phyloP scores from a whole-genome alignment of 1,140 invertebrate genomes.

The Drosophila kanapiae region DNA sequence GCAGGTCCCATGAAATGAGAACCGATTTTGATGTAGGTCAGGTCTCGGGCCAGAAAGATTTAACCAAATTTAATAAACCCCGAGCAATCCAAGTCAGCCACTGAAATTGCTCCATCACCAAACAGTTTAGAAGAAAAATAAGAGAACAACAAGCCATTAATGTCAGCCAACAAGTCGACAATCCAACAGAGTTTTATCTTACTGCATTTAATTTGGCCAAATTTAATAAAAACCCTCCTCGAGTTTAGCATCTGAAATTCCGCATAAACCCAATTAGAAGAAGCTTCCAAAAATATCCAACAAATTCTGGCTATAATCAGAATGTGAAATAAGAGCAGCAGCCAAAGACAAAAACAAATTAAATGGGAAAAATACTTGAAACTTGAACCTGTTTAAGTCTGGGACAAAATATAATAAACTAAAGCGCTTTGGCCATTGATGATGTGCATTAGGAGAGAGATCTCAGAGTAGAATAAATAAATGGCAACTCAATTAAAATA shows the following conservation, averaged over 20 bases:
- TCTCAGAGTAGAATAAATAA: not conserved
- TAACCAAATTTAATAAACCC: slow-evolving; percentile 50
- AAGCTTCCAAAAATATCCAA: slow-evolving; percentile 11
- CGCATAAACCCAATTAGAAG: slow-evolving; percentile 17
- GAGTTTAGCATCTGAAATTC: slow-evolving; percentile 14
- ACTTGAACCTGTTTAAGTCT: not conserved
- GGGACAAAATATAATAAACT: not conserved
- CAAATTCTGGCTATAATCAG: slow-evolving; percentile 7
- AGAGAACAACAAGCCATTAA: slow-evolving; percentile 8
- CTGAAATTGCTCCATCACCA: slow-evolving; percentile 6
- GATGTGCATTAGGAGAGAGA: too few species aligned
- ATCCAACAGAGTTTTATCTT: not conserved
- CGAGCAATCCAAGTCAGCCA: not conserved
- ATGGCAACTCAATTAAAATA: not conserved
- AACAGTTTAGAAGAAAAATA: not conserved
- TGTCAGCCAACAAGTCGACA: not conserved
- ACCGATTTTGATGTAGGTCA: slow-evolving; percentile 54
- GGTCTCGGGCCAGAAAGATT: slow-evolving; percentile 22
- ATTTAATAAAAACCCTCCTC: slow-evolving; percentile 24
- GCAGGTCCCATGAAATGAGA: slow-evolving; percentile 29
- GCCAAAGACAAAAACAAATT: not conserved
- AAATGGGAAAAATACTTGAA: not conserved
- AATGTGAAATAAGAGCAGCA: not conserved
- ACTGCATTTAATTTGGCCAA: slow-evolving; percentile 8
- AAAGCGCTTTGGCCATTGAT: not conserved